Conservation (phyloP, 2,113 vertebrate species). For the Thermophis baileyi region DNA sequence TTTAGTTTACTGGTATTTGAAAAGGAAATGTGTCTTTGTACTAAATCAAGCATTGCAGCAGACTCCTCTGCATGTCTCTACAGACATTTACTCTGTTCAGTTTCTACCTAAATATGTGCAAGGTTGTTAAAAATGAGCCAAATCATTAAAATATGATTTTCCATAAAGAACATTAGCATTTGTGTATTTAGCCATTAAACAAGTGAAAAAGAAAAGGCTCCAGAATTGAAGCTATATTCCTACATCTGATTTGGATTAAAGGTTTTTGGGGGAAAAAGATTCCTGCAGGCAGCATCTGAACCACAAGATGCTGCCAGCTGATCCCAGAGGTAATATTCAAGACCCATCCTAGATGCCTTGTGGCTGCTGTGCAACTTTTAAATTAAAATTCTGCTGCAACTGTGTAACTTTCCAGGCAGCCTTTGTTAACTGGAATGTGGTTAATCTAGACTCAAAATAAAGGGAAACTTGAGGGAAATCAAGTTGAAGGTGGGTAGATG, state of each 20-base stretch:
- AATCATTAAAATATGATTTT: not conserved
- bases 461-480: not conserved
- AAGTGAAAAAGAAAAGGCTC: not conserved
- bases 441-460: not conserved
- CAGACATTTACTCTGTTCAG: not conserved
- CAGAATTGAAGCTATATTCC: not conserved
- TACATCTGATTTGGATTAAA: not conserved
- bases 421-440: not conserved
- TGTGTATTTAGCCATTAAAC: not conserved
- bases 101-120: not conserved
- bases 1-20: not conserved
- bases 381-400: not conserved
- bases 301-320: not conserved
- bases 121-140: not conserved
- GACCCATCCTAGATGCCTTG: not conserved
- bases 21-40: not conserved
- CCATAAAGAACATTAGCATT: not conserved
- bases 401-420: not conserved
- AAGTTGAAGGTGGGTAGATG: not conserved
- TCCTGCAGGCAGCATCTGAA: not conserved
- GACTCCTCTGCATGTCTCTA: not conserved
- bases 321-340: not conserved
- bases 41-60: not conserved
- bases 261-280: too few species aligned
- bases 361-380: not conserved